These are phyloP conservation scores for Heliconius eleuchia DNA, from an alignment of 1,140 invertebrate species.

Conservation along the genomic window DNA sequence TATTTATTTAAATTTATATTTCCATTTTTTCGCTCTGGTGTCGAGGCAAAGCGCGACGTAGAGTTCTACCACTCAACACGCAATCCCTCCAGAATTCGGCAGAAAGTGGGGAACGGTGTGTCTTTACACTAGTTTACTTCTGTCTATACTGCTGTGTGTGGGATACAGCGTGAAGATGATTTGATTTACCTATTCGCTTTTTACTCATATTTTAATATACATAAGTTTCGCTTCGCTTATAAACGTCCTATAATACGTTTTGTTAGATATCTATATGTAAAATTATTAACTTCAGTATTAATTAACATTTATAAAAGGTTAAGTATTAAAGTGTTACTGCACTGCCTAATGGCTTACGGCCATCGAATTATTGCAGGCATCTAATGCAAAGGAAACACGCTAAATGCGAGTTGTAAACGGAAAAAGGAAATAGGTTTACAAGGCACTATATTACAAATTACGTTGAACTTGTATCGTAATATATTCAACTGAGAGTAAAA, in stretches of 20 bases:
- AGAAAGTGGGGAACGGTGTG: too few species aligned
- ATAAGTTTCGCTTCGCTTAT: too few species aligned
- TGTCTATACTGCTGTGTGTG: too few species aligned
- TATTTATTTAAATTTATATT: too few species aligned
- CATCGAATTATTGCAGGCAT: slow-evolving; percentile 22
- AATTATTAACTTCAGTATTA: neutral
- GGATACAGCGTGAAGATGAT: too few species aligned
- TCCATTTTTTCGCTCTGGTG: too few species aligned
- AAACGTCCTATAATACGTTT: neutral
- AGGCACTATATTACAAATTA: neutral
- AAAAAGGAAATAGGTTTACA: slow-evolving; percentile 25
- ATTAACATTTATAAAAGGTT: slow-evolving; percentile 7
- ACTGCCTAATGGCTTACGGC: slow-evolving; percentile 3
- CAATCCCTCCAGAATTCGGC: too few species aligned
- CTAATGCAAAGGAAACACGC: slow-evolving; percentile 21
- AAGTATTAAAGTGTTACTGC: neutral
- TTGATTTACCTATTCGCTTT: too few species aligned
- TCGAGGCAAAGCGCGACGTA: too few species aligned
- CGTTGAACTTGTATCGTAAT: slow-evolving; percentile 9
- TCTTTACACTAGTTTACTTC: too few species aligned
- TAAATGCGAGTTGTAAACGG: slow-evolving; percentile 22
- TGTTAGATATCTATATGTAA: neutral
- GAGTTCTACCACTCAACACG: too few species aligned
- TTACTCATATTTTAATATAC: too few species aligned
- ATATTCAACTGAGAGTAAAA: neutral